Evolutionary conservation across 2,888 invertebrate genomes (phyloP).

Genomic region (Eulithis testata): DNA sequence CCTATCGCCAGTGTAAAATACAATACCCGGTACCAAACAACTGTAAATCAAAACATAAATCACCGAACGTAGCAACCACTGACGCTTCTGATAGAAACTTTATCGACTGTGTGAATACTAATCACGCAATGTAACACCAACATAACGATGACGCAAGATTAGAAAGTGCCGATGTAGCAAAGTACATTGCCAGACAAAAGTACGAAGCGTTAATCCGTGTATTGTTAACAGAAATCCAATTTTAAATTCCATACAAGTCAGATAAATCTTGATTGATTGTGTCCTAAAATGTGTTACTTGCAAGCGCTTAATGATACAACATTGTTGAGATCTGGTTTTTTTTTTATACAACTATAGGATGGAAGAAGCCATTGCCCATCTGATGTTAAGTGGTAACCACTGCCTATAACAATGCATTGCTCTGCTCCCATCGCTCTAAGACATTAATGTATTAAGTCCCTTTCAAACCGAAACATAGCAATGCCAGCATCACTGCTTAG

Average conservation of each 20-base stretch:
- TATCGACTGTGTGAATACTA: background rate
- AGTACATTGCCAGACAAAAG: constrained; percentile 67
- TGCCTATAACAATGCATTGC: too few relatives aligned
- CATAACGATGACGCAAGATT: constrained; percentile 22
- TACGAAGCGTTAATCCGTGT: constrained; percentile 72
- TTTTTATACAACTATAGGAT: too few relatives aligned
- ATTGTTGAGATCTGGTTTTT: constrained; percentile 42
- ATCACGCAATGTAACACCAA: constrained; percentile 43
- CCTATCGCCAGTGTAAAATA: constrained; percentile 67
- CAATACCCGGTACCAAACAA: constrained; percentile 48
- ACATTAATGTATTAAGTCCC: too few relatives aligned
- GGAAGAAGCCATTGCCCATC: too few relatives aligned
- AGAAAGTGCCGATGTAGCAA: constrained; percentile 24
- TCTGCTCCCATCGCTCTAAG: too few relatives aligned
- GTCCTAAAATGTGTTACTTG: constrained; percentile 64
- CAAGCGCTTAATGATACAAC: constrained; percentile 51
- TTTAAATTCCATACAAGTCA: constrained; percentile 76
- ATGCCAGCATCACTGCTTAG: too few relatives aligned
- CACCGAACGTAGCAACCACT: constrained; percentile 7
- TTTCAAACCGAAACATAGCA: too few relatives aligned
- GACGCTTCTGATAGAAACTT: constrained; percentile 12
- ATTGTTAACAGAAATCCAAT: constrained; percentile 82
- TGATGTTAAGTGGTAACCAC: too few relatives aligned
- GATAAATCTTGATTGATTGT: constrained; percentile 81
- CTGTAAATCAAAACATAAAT: constrained; percentile 20